phyloP scores from a whole-genome alignment of 2,797 vertebrate species.

The Euphonia xanthogaster region DNA sequence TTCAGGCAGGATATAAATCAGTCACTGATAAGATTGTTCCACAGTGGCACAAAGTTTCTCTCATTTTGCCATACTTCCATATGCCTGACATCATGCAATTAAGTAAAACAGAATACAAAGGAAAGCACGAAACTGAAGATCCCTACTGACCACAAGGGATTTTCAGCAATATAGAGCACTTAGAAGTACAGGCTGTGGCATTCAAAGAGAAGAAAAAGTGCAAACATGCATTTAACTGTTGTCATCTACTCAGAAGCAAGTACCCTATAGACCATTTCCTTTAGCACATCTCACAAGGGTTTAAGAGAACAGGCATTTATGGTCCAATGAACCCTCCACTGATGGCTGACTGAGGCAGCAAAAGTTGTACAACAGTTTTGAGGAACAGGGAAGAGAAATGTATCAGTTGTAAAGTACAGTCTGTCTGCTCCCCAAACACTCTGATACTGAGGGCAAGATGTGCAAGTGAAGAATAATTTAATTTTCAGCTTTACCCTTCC shows the following conservation, averaged over 20 bases:
- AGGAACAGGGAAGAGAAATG: neutral
- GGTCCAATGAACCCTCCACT: neutral
- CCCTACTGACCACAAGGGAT: neutral
- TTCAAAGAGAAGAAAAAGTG: neutral
- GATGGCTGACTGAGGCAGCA: neutral
- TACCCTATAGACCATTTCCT: neutral
- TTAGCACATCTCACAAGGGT: neutral
- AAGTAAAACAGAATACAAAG: neutral
- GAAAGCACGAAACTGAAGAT: neutral
- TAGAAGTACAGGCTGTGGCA: neutral
- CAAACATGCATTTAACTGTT: neutral
- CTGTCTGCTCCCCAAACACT: neutral
- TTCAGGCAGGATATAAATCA: constrained; percentile 57
- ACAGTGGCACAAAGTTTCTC: neutral
- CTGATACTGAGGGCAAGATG: neutral
- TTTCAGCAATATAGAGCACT: neutral
- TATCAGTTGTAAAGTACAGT: neutral
- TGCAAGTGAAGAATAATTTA: neutral
- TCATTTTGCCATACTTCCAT: neutral
- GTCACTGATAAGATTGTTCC: constrained; percentile 27
- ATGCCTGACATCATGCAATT: neutral
- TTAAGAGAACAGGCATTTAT: neutral
- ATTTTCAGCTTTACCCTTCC: neutral
- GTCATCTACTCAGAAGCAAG: neutral
- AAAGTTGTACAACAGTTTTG: neutral